A percentile compares a stretch with the other conserved stretches of the same genome.
Evolutionary conservation across 2,797 vertebrate species (phyloP).

Genomic region (Crocidura indochinensis): DNA sequence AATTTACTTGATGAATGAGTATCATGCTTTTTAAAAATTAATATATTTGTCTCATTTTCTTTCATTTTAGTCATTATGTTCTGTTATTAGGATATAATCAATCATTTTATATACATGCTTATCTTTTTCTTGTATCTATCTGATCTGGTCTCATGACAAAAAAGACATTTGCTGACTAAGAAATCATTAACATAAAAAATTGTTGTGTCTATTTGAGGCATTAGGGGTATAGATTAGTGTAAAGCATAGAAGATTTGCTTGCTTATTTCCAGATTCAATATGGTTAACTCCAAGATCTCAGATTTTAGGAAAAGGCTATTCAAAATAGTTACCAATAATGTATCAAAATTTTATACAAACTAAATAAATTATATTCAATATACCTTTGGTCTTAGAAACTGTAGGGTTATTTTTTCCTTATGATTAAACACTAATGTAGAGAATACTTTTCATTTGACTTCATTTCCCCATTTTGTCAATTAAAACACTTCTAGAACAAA

Average conservation of each 20-base stretch:
- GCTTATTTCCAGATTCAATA: background rate
- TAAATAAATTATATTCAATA: background rate
- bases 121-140: constrained; percentile 9
- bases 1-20: constrained; percentile 32
- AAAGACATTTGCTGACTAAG: constrained; percentile 33
- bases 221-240: background rate
- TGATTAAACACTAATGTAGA: background rate
- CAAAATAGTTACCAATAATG: background rate
- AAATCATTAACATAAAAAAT: background rate
- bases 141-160: constrained; percentile 37
- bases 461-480: background rate
- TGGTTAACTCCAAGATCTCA: background rate
- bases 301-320: background rate
- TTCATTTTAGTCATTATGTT: background rate
- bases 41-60: background rate
- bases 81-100: constrained; percentile 3
- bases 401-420: constrained; percentile 1
- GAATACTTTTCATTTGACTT: background rate
- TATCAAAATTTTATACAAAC: too few species aligned
- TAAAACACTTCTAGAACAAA: background rate
- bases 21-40: background rate
- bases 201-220: background rate
- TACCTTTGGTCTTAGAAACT: background rate
- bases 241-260: background rate
- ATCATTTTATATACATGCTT: background rate